These are phyloP conservation scores for Rhagophthalmus giganteus DNA, from an alignment of 2,888 invertebrate species.

Conservation along the genomic window DNA sequence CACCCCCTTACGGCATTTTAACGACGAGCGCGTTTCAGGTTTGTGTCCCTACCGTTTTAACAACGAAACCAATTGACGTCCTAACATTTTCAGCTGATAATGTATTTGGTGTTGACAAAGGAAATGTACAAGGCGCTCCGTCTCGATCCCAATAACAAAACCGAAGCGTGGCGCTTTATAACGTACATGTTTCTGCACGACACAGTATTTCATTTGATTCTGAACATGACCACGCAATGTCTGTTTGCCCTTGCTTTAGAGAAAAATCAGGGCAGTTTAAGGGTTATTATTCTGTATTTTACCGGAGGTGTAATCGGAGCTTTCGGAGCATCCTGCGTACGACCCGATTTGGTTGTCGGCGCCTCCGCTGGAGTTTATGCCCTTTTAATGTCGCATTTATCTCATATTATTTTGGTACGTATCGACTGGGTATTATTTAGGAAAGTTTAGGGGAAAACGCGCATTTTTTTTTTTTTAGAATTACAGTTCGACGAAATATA, in stretches of 20 bases:
- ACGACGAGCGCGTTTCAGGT: constrained; percentile 48
- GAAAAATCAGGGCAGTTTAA: constrained; percentile 73
- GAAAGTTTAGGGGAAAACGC: no score
- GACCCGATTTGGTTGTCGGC: constrained; percentile 80
- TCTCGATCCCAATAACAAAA: constrained; percentile 66
- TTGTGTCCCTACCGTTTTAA: not conserved
- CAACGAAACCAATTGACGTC: not conserved
- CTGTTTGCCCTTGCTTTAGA: constrained; percentile 61
- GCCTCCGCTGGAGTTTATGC: constrained; percentile 92
- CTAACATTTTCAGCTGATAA: constrained; percentile 37
- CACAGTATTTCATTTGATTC: constrained; percentile 71
- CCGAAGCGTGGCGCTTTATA: constrained; percentile 76
- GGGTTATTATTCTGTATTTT: constrained; percentile 71
- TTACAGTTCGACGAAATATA: constrained; percentile 53
- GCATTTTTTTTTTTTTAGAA: constrained; percentile 57
- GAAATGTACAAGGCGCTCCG: constrained; percentile 51
- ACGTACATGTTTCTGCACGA: constrained; percentile 82
- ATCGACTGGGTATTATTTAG: not conserved
- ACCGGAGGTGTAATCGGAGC: constrained; percentile 77
- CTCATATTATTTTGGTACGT: constrained; percentile 75
- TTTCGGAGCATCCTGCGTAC: constrained; percentile 73
- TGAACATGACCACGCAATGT: constrained; percentile 74
- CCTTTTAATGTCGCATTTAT: constrained; percentile 81
- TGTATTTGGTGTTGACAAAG: constrained; percentile 37
- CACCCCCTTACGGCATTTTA: constrained; percentile 48